Conservation (phyloP, 2,113 vertebrate genomes). For the Gambusia holbrooki region DNA sequence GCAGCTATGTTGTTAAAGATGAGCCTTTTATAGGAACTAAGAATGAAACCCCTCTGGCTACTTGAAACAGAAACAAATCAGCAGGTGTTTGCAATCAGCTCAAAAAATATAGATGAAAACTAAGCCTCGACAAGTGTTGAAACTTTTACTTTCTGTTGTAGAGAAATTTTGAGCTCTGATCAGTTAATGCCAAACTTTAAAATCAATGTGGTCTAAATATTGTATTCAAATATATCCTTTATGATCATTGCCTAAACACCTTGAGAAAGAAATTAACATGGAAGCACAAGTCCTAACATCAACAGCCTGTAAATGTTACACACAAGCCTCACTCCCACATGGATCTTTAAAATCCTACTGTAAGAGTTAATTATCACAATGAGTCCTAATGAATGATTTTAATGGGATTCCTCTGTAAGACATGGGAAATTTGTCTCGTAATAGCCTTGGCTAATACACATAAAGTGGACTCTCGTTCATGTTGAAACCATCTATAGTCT, state of each 20-base stretch:
- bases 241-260: background rate
- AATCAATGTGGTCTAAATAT: too few relatives aligned
- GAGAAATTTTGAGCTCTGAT: conserved; percentile 17
- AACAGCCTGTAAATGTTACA: background rate
- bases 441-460: conserved; percentile 57
- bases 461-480: conserved; percentile 51
- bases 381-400: conserved; percentile 51
- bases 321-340: background rate
- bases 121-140: conserved; percentile 1
- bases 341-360: conserved; percentile 38
- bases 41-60: conserved; percentile 32
- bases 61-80: conserved; percentile 33
- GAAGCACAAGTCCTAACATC: background rate
- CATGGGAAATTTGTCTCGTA: conserved; percentile 54
- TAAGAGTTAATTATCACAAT: conserved; percentile 37
- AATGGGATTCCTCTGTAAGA: conserved; percentile 52
- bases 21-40: conserved; percentile 39
- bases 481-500: conserved; percentile 58
- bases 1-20: conserved; percentile 39
- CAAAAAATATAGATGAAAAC: conserved; percentile 26
- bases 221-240: too few relatives aligned
- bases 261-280: background rate
- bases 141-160: background rate
- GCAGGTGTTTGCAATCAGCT: conserved; percentile 23
- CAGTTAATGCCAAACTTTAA: background rate